Evolutionary conservation across 2,888 invertebrate species (phyloP), one percentile per base, ranked within the genome.

Genomic region (Coelogynopora nodosa): DNA sequence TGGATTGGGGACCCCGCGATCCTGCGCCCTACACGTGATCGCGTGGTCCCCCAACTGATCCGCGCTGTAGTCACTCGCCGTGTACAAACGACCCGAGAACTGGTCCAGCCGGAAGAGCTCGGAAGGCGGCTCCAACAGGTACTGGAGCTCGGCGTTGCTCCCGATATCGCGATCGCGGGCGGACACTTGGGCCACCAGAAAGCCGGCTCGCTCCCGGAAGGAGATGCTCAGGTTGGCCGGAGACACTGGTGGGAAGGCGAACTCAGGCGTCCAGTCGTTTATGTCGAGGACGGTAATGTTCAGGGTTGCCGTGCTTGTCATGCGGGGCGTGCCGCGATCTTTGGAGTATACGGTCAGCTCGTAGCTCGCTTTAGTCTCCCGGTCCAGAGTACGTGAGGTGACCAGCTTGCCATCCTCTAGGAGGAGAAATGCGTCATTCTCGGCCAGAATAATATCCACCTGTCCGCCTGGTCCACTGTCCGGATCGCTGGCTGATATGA

Each of bases 231-330:
- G 27, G 74, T 74, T 74, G 74, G 74, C 74, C 74, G 74, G 74
- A 23, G 74, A 74, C 23, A 74, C 74, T 23, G 74, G 74, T 74
- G 74, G 74, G 23, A 74, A 74, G 5, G 74, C 84, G 31, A 84
- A 84, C 27, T 28, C 84, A 23, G 84, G 84, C 27, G n/a, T 27
- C 23, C 84, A 84, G 31, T 84, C 84, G 84, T 84, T 84, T 18
- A 67, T 67, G 84, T 84, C 84, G 0, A 2, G 5, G 0, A 84
- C 84, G 30, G 30, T 29, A 0, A 84, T 27, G 0, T 5, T 5
- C 18, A 84, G 84, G 1, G 10, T 5, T 23, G 27, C 26, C 0
- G 26, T 31, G 10, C 84, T 67, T 26, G 2, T 30, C 26, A 31
- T n/a, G 2, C 49, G 83, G 0, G 84, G 84, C 18, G 0, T 2